These are phyloP conservation scores for Zelleria hepariella DNA, from an alignment of 2,888 invertebrate genomes.

Conservation along the genomic window DNA sequence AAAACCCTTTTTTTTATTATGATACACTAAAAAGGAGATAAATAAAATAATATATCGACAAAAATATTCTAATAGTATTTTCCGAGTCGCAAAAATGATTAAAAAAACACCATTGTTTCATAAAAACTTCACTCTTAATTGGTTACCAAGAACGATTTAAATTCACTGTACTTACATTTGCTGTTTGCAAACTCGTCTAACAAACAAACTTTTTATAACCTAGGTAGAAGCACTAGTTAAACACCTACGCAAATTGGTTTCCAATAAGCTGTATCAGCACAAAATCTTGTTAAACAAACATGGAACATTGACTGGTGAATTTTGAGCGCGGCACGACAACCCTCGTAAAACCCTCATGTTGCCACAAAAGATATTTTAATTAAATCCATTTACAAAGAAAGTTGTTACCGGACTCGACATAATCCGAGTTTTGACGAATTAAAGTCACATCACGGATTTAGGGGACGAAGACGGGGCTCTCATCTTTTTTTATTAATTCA, in stretches of 20 bases:
- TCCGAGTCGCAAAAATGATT: no score
- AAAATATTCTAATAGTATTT: no score
- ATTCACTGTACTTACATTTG: neutral
- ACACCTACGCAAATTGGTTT: neutral
- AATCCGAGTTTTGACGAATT: constrained; percentile 24
- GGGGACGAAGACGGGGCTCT: neutral
- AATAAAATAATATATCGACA: no score
- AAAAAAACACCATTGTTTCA: no score
- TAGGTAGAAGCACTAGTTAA: no score
- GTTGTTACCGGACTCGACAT: constrained; percentile 18
- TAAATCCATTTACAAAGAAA: constrained; percentile 46
- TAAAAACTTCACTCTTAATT: no score
- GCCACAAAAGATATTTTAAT: constrained; percentile 40
- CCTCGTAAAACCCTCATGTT: neutral
- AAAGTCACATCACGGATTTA: constrained; percentile 18
- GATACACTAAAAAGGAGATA: no score
- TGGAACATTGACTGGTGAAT: neutral
- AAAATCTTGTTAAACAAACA: neutral
- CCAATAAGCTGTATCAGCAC: neutral
- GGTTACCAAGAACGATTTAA: no score
- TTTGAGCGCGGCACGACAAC: neutral
- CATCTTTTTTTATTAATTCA: constrained; percentile 41
- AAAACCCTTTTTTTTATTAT: no score
- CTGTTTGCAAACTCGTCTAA: neutral
- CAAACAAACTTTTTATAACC: neutral